phyloP scores from a whole-genome alignment of 1,140 invertebrate species.

The Drosophila mayri region DNA sequence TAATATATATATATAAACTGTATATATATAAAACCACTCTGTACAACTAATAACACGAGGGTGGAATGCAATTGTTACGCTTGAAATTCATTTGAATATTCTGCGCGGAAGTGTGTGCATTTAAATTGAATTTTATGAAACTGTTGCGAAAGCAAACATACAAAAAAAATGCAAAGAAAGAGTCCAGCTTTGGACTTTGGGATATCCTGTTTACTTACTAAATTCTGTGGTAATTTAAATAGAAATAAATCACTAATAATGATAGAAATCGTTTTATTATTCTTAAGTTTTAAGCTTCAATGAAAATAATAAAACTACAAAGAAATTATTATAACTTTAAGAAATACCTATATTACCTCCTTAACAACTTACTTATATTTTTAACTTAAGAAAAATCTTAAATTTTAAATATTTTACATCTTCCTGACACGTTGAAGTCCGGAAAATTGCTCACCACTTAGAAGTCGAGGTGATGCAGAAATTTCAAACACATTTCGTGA shows the following conservation, averaged over 20 bases:
- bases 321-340: too few species aligned
- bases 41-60: slow-evolving; percentile 5
- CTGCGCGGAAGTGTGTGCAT: slow-evolving; percentile 22
- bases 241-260: background rate
- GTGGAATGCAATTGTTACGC: slow-evolving; percentile 33
- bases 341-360: background rate
- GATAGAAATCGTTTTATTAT: too few species aligned
- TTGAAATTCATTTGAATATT: slow-evolving; percentile 41
- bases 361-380: background rate
- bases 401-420: background rate
- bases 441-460: background rate
- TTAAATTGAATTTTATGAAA: slow-evolving; percentile 53
- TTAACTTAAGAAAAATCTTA: too few species aligned
- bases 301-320: too few species aligned
- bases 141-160: slow-evolving; percentile 18
- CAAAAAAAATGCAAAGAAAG: background rate
- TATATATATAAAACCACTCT: slow-evolving; percentile 4
- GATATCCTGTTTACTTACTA: background rate
- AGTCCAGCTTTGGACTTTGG: background rate
- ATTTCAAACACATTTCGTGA: background rate
- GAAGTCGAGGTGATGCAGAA: background rate
- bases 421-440: background rate
- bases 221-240: too few species aligned
- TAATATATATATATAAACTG: background rate
- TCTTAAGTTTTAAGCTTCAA: background rate